These are phyloP conservation scores for Lordiphosa fenestrarum DNA, from an alignment of 2,888 invertebrate species.

Conservation along the genomic window DNA sequence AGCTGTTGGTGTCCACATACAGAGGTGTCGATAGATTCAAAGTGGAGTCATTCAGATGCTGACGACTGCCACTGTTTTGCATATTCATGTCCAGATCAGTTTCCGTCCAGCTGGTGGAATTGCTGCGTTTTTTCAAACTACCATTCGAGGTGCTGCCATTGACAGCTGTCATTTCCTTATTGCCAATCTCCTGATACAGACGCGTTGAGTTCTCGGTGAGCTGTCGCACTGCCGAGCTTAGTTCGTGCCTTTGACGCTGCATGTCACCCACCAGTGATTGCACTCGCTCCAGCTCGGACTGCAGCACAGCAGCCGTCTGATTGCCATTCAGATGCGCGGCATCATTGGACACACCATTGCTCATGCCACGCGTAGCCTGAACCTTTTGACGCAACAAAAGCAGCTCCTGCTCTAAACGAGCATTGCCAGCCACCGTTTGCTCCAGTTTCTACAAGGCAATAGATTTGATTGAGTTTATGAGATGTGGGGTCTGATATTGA, in stretches of 20 bases:
- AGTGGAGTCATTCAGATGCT: conserved; percentile 82
- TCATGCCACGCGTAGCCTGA: conserved; percentile 83
- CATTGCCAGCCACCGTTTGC: conserved; percentile 94
- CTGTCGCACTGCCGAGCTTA: conserved; percentile 92
- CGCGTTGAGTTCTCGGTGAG: conserved; percentile 90
- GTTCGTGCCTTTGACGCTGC: conserved; percentile 91
- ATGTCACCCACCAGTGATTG: conserved; percentile 92
- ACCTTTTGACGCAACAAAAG: conserved; percentile 91
- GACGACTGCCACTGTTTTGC: conserved; percentile 86
- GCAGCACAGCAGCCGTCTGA: conserved; percentile 84
- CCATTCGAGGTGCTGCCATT: conserved; percentile 50
- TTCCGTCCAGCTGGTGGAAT: conserved; percentile 89
- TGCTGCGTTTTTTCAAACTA: conserved; percentile 83
- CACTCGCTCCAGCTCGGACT: conserved; percentile 90
- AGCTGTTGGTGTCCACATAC: conserved; percentile 85
- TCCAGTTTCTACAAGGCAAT: conserved; percentile 86
- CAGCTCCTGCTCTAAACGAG: conserved; percentile 92
- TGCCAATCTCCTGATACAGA: conserved; percentile 84
- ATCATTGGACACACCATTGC: conserved; percentile 80
- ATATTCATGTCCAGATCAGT: conserved; percentile 91
- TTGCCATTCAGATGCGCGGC: conserved; percentile 78
- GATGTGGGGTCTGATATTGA: background rate
- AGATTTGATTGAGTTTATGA: background rate
- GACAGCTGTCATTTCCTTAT: conserved; percentile 70
- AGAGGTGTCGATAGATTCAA: conserved; percentile 82